Evolutionary conservation across 2,888 invertebrate genomes (phyloP).

Genomic region (Ellobium chinense): DNA sequence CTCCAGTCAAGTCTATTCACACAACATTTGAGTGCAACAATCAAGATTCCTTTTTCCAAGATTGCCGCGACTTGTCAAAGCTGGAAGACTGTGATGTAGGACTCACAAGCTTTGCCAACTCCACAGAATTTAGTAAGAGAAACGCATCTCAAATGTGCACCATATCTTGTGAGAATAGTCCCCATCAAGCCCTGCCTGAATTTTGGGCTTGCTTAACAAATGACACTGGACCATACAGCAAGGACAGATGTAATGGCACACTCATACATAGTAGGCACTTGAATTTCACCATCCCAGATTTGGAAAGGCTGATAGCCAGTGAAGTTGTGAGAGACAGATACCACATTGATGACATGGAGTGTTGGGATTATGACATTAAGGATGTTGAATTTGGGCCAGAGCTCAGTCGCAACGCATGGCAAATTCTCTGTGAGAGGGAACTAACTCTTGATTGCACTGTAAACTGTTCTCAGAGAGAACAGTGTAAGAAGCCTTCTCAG

Average conservation of each 20-base stretch:
- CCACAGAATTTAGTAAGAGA: neutral
- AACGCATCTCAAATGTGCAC: slow-evolving; percentile 17
- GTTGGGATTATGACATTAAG: slow-evolving; percentile 64
- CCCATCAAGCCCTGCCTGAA: neutral
- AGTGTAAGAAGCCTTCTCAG: neutral
- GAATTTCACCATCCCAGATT: slow-evolving; percentile 46
- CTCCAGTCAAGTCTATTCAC: slow-evolving; percentile 31
- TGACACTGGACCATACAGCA: slow-evolving; percentile 30
- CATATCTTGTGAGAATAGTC: slow-evolving; percentile 5
- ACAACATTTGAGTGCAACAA: slow-evolving; percentile 64
- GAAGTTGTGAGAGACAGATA: slow-evolving; percentile 44
- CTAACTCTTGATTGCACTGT: slow-evolving; percentile 56
- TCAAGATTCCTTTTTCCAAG: slow-evolving; percentile 63
- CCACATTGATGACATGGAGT: slow-evolving; percentile 32
- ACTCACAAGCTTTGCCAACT: slow-evolving; percentile 14
- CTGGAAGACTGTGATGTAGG: neutral
- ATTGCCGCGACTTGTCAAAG: slow-evolving; percentile 52
- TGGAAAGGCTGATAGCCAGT: slow-evolving; percentile 39
- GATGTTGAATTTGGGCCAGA: slow-evolving; percentile 52
- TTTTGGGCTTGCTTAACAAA: slow-evolving; percentile 52
- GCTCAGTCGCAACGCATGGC: slow-evolving; percentile 50
- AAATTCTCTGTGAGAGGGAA: slow-evolving; percentile 64
- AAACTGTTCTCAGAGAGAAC: neutral
- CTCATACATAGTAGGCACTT: slow-evolving; percentile 18
- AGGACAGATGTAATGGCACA: slow-evolving; percentile 40